Percentiles rank a stretch among this genome's conserved stretches.
Conservation (phyloP, 2,888 invertebrate species). For the Stictocephala bisonia region DNA sequence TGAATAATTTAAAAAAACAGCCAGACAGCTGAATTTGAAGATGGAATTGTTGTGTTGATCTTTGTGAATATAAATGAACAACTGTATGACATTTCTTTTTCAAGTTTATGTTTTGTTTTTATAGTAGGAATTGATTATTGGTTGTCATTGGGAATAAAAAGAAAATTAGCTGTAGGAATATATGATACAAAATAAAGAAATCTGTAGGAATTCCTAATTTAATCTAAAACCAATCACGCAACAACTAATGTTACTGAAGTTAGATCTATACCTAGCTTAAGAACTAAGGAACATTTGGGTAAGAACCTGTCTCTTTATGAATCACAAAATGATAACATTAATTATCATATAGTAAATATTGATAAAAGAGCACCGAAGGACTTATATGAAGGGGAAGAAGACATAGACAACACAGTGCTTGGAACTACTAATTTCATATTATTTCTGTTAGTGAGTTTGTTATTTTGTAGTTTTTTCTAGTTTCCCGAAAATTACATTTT, state of each 20-base stretch:
- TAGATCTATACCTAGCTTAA: background rate
- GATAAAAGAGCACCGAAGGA: background rate
- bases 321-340: background rate
- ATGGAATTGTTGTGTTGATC: background rate
- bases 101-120: background rate
- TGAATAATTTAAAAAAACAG: background rate
- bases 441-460: background rate
- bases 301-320: background rate
- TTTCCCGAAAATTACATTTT: background rate
- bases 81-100: too few species aligned
- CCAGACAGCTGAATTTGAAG: constrained; percentile 1
- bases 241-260: background rate
- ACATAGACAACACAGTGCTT: background rate
- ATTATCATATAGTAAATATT: background rate
- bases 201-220: constrained; percentile 5
- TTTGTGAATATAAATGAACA: too few species aligned
- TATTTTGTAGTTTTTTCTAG: background rate
- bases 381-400: constrained; percentile 1
- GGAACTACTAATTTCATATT: constrained; percentile 10
- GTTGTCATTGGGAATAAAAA: constrained; percentile 5
- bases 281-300: background rate
- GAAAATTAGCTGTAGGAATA: constrained; percentile 2
- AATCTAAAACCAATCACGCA: background rate
- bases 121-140: constrained; percentile 2
- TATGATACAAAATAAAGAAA: background rate